Conservation (phyloP, 2,113 vertebrate species). For the Varanus komodoensis region DNA sequence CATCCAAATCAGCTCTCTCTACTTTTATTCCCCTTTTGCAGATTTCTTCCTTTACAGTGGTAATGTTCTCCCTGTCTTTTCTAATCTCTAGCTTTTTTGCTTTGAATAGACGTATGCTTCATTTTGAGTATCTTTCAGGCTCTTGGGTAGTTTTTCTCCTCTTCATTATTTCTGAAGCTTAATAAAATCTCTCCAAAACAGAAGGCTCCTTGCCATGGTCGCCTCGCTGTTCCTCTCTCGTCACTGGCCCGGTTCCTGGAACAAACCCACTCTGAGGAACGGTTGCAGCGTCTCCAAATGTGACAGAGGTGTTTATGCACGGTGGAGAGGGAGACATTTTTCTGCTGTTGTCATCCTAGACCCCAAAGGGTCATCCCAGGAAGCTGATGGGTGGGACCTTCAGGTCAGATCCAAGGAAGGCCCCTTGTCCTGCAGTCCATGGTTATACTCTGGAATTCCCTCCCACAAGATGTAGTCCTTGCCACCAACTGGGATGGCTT, state of each 20-base stretch:
- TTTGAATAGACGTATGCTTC: neutral
- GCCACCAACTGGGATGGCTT: too few relatives aligned
- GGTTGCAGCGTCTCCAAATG: too few relatives aligned
- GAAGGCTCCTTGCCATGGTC: neutral
- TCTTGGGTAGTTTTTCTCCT: neutral
- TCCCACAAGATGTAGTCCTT: too few relatives aligned
- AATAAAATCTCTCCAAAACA: slow-evolving; percentile 13
- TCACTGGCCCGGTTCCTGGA: neutral
- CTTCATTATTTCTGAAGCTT: neutral
- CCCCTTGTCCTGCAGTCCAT: too few relatives aligned
- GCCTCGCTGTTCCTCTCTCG: neutral
- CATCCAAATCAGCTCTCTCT: neutral
- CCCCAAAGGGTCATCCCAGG: too few relatives aligned
- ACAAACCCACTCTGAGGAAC: neutral
- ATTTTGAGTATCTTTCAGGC: neutral
- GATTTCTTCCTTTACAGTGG: neutral
- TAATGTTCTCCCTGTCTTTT: neutral
- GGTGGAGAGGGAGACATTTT: too few relatives aligned
- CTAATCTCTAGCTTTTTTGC: neutral
- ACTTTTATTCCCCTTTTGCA: neutral
- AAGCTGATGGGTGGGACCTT: too few relatives aligned
- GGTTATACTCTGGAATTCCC: too few relatives aligned
- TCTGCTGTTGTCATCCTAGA: too few relatives aligned
- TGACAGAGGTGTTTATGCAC: too few relatives aligned
- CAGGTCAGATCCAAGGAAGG: too few relatives aligned